Evolutionary conservation across 1,140 invertebrate genomes (phyloP).

Genomic region (Cotesia chilonis): DNA sequence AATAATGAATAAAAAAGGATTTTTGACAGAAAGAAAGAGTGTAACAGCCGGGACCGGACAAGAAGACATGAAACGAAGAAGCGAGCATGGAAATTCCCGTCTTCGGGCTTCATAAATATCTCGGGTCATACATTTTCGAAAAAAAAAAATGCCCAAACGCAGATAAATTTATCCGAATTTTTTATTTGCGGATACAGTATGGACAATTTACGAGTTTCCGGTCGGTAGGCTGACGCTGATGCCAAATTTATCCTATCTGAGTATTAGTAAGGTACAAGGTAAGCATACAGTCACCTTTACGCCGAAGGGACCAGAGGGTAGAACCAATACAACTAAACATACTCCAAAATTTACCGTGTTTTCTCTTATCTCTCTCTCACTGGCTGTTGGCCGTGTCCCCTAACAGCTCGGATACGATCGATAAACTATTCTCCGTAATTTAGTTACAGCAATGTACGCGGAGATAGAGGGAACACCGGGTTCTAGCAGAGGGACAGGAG

Average conservation of each 20-base stretch:
- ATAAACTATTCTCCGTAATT: conserved; percentile 46
- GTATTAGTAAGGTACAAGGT: conserved; percentile 22
- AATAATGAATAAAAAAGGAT: background rate
- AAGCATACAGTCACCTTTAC: background rate
- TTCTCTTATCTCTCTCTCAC: too few relatives aligned
- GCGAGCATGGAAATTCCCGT: background rate
- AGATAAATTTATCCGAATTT: background rate
- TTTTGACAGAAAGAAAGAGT: conserved; percentile 4
- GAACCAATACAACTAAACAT: background rate
- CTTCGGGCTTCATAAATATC: background rate
- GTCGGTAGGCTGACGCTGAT: conserved; percentile 26
- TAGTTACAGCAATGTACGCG: conserved; percentile 29
- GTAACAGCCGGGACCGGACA: background rate
- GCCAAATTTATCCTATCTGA: conserved; percentile 29
- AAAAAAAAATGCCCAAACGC: background rate
- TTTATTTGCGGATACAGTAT: conserved; percentile 20
- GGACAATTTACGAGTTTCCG: conserved; percentile 28
- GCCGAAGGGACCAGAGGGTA: too few relatives aligned
- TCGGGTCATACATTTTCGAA: too few relatives aligned
- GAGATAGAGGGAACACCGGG: conserved; percentile 6
- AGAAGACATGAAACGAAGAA: too few relatives aligned
- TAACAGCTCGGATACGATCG: conserved; percentile 35
- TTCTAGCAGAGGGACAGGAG: background rate
- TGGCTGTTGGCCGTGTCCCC: background rate
- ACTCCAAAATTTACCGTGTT: background rate